Conservation (phyloP, 2,888 invertebrate genomes). For the Acholoe squamosa region DNA sequence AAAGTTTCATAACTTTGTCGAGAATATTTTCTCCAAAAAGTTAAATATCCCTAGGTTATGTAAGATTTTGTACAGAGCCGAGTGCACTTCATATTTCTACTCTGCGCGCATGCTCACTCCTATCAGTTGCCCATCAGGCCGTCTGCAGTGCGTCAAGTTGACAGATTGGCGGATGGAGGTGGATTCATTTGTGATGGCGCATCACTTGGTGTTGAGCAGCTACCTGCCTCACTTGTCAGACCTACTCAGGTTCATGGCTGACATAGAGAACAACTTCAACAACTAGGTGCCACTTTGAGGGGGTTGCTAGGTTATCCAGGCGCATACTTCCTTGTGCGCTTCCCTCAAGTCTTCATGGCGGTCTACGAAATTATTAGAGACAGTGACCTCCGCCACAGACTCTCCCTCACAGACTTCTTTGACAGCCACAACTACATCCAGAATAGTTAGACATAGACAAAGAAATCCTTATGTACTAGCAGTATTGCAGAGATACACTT, state of each 20-base stretch:
- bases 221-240: neutral
- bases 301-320: slow-evolving; percentile 77
- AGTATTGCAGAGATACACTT: neutral
- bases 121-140: neutral
- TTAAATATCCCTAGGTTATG: too few relatives aligned
- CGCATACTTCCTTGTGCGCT: slow-evolving; percentile 75
- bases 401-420: slow-evolving; percentile 37
- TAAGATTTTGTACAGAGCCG: too few relatives aligned
- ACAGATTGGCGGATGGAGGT: slow-evolving; percentile 1
- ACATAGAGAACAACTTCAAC: slow-evolving; percentile 36
- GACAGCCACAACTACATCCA: slow-evolving; percentile 37
- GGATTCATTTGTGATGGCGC: neutral
- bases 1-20: too few relatives aligned
- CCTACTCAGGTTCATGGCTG: slow-evolving; percentile 46
- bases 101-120: too few relatives aligned
- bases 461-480: too few relatives aligned
- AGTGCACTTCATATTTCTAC: too few relatives aligned
- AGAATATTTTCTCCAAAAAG: too few relatives aligned
- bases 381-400: slow-evolving; percentile 11
- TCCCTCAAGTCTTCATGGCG: slow-evolving; percentile 77
- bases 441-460: neutral
- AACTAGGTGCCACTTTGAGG: slow-evolving; percentile 68
- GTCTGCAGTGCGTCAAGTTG: slow-evolving; percentile 15
- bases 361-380: slow-evolving; percentile 75
- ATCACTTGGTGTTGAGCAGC: neutral